Evolutionary conservation across 2,888 invertebrate species (phyloP), one percentile per base, ranked within the genome.

Genomic region (Agriotes lineatus): DNA sequence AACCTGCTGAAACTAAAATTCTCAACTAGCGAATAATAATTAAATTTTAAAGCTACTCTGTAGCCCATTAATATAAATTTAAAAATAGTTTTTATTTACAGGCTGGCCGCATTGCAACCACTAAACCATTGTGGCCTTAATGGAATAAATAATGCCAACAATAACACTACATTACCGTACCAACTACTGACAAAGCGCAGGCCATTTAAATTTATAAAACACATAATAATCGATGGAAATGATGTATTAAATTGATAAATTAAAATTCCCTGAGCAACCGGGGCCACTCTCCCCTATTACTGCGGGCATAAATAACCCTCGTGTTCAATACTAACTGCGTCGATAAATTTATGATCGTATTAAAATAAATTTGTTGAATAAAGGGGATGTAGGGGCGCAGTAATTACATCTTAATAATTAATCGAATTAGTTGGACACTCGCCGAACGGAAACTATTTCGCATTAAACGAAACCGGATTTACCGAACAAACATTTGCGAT

Each of bases 281-380:
- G 59, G 30, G 35, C 48, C 10, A 42, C 35, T 60, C 45, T 45
- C 59, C 59, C 59, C 54, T 19, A 54, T 54, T 37, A 37, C 16
- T 16, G n/a, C 37, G 44, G 20, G 12, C 44, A 33, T 60, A 45
- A 33, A 33, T 44, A 19, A 60, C 45, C 59, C 59, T 60, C 33
- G 18, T 59, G 30, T 45, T 48, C 33, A 10, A 54, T 54, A 35
- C 19, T 25, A 45, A 48, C 30, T 60, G 44, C 45, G n/a, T n/a
- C n/a, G n/a, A 45, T 48, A 60, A 60, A 60, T 60, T 60, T 48
- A 60, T 60, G 39, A 44, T 30, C 45, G n/a, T n/a, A 60, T 48
- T 60, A 60, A 33, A 48, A 35, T 60, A 12, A 37, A 35, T 60
- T 60, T 60, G 59, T 60, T 45, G 30, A 22, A 20, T 19, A n/a